These are phyloP conservation scores for Lagodon rhomboides DNA, from an alignment of 2,797 vertebrate species.

Conservation along the genomic window DNA sequence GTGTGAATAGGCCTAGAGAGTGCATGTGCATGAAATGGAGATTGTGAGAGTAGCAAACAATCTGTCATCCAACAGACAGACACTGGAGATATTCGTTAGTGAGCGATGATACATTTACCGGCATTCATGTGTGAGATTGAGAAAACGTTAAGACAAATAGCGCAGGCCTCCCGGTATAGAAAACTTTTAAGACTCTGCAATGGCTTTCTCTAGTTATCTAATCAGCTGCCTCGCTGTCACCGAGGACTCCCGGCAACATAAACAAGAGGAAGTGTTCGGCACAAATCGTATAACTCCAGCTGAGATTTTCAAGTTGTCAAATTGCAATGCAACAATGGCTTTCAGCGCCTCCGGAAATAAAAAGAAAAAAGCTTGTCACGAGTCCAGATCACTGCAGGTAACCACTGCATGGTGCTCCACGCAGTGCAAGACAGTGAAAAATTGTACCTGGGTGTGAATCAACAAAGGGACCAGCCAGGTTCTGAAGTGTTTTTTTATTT, in stretches of 20 bases:
- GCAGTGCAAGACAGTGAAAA: slow-evolving; percentile 7
- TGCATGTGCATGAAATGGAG: background rate
- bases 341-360: slow-evolving; percentile 1
- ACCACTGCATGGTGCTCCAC: slow-evolving; percentile 16
- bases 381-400: slow-evolving; percentile 21
- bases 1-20: too few relatives aligned
- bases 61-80: background rate
- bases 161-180: background rate
- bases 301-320: slow-evolving; percentile 36
- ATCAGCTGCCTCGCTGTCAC: slow-evolving; percentile 28
- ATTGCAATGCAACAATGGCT: slow-evolving; percentile 2
- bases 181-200: background rate
- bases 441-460: slow-evolving; percentile 19
- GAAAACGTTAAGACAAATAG: slow-evolving; percentile 6
- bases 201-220: slow-evolving; percentile 12
- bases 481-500: slow-evolving; percentile 24
- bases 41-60: background rate
- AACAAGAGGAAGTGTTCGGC: slow-evolving; percentile 11
- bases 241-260: slow-evolving; percentile 12
- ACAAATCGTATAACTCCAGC: background rate
- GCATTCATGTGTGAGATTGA: background rate
- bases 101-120: background rate
- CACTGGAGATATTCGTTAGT: background rate
- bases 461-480: slow-evolving; percentile 2
- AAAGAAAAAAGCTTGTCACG: slow-evolving; percentile 12